Base-by-base conservation (phyloP, 2,797 vertebrate species). In the Epinephelus coioides region DNA sequence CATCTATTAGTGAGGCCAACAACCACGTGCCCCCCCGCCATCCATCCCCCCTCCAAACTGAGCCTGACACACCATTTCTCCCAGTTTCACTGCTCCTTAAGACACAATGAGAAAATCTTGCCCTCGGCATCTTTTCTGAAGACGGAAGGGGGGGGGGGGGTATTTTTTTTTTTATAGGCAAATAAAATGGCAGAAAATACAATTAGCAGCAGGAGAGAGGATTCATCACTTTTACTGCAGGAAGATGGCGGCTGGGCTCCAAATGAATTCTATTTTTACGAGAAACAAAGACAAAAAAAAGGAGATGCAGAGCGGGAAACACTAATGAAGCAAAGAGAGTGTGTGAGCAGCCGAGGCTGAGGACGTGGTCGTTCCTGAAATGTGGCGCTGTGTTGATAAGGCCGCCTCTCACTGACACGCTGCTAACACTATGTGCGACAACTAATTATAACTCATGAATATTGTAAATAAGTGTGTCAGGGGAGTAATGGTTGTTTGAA, bases 391-490 rank as follows among this genome's bases (percentile, higher is more conserved):
- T 65, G 81, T 84, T 86, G 93, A 94, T 93, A 92, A 94, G 86
- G 68, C 82, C 55, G 76, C 86, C 70, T 82, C 88, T 92, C 77
- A 49, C 78, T 67, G 79, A 78, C 83, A 82, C 82, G 72, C 80
- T 56, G 90, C 87, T 82, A 91, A 89, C 90, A 87, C 84, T 82
- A 85, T 80, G 89, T 84, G 87, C 87, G 90, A 93, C 92, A 91
- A 89, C 88, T 88, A 90, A 94, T 93, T 94, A 92, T 84, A 81
- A 84, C 75, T 84, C 90, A 83, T 86, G 88, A 91, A 91, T 92
- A 88, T 92, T 89, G 84, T 86, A 89, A 92, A 88, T 78, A 76
- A 84, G 73, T 69, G 73, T 71, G 86, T 82, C 75, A 67, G 79
- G 56, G 79, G 82, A 86, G 85, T 82, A 64, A 83, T 64, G 81